phyloP scores from a whole-genome alignment of 2,113 vertebrate genomes.

The Asarcornis scutulata region DNA sequence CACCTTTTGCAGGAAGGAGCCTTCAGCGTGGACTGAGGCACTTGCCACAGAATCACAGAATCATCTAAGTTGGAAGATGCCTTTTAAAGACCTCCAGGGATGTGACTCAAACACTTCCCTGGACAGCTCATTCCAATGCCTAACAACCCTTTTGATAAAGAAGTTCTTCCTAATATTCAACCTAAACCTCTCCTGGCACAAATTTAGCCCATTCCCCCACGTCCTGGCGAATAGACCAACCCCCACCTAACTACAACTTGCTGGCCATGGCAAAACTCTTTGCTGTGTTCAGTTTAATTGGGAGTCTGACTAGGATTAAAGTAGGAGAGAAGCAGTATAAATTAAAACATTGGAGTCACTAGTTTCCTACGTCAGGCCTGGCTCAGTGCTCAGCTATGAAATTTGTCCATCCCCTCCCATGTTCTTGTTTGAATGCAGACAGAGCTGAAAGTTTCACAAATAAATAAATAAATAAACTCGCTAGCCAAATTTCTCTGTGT shows the following conservation, averaged over 20 bases:
- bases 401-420: not conserved
- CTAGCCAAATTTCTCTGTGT: not conserved
- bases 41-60: not conserved
- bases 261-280: not conserved
- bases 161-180: too few species aligned
- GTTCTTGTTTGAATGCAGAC: not conserved
- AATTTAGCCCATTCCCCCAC: too few species aligned
- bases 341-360: fast-evolving
- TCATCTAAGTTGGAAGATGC: too few species aligned
- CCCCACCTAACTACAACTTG: too few species aligned
- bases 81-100: too few species aligned
- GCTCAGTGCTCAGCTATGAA: not conserved
- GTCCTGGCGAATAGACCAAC: too few species aligned
- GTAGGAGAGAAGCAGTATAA: not conserved
- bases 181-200: too few species aligned
- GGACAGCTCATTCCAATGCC: too few species aligned
- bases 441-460: not conserved
- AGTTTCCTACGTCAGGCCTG: not conserved
- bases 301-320: not conserved
- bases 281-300: not conserved
- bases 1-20: not conserved
- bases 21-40: not conserved
- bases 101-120: too few species aligned
- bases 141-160: too few species aligned
- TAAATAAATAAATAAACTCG: not conserved